phyloP scores from a whole-genome alignment of 2,113 vertebrate genomes.

The Thymallus thymallus region DNA sequence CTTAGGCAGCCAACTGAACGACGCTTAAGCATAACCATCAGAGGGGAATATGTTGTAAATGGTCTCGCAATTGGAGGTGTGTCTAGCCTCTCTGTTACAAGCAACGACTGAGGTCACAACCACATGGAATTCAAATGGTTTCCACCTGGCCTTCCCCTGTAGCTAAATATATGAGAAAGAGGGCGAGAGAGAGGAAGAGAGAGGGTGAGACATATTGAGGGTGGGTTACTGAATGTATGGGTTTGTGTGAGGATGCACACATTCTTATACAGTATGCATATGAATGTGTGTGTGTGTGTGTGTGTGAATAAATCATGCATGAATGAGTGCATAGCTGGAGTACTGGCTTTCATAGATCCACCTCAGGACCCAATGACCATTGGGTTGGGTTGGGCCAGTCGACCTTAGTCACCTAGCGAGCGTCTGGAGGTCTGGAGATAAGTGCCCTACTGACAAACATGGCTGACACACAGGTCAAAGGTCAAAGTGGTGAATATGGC shows the following conservation, averaged over 20 bases:
- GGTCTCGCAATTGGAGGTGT: slow-evolving; percentile 59
- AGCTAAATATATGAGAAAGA: slow-evolving; percentile 16
- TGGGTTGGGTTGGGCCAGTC: neutral
- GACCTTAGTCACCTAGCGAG: slow-evolving; percentile 8
- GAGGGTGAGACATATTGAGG: neutral
- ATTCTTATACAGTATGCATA: neutral
- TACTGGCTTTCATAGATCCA: neutral
- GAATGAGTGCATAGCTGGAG: slow-evolving; percentile 4
- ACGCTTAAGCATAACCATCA: neutral
- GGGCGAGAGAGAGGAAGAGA: too few relatives aligned
- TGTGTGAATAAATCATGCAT: neutral
- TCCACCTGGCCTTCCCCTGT: slow-evolving; percentile 63
- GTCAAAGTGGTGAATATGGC: slow-evolving; percentile 35
- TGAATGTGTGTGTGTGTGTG: too few relatives aligned
- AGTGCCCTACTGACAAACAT: slow-evolving; percentile 36
- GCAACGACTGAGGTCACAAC: slow-evolving; percentile 50
- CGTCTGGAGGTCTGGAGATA: slow-evolving; percentile 44
- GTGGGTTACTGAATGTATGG: neutral
- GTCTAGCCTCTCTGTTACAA: slow-evolving; percentile 36
- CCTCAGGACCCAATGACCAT: too few relatives aligned
- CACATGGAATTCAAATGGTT: slow-evolving; percentile 64
- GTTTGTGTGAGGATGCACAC: neutral
- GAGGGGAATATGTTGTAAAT: slow-evolving; percentile 49
- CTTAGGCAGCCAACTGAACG: slow-evolving; percentile 46
- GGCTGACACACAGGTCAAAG: slow-evolving; percentile 51